These are phyloP conservation scores for Coleophora deauratella DNA, from an alignment of 2,888 invertebrate genomes.

Conservation along the genomic window DNA sequence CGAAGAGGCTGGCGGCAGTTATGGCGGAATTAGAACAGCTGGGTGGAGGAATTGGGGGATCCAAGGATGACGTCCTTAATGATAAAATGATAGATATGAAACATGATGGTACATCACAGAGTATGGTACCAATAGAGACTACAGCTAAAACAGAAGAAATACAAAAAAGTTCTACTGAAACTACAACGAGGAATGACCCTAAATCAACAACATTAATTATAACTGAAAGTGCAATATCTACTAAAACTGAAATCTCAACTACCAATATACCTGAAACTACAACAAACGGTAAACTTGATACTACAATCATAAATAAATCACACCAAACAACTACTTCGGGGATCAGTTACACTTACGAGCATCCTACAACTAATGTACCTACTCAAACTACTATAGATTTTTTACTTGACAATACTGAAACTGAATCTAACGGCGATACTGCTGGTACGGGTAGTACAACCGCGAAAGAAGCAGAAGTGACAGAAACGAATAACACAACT, in stretches of 20 bases:
- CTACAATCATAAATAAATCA: no score
- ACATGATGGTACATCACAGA: conserved; percentile 1
- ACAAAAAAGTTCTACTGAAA: conserved; percentile 2
- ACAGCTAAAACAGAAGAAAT: conserved; percentile 8
- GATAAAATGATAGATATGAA: conserved; percentile 14
- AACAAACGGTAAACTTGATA: no score
- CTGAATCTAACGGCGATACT: no score
- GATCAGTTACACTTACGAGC: no score
- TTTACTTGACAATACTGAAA: no score
- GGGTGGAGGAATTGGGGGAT: no score
- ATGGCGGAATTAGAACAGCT: conserved; percentile 24
- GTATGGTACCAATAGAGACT: conserved; percentile 6
- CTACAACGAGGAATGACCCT: background rate
- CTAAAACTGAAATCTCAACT: background rate
- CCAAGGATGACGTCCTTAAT: conserved; percentile 19
- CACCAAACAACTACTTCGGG: no score
- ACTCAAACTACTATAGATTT: background rate
- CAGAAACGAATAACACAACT: conserved; percentile 1
- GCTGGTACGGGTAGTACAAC: background rate
- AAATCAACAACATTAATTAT: background rate
- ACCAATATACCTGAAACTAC: no score
- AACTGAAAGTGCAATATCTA: background rate
- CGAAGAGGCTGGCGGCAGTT: conserved; percentile 21
- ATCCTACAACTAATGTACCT: background rate
- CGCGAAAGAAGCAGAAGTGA: background rate